Evolutionary conservation across 2,113 vertebrate species (phyloP).

Genomic region (Podarcis raffonei): DNA sequence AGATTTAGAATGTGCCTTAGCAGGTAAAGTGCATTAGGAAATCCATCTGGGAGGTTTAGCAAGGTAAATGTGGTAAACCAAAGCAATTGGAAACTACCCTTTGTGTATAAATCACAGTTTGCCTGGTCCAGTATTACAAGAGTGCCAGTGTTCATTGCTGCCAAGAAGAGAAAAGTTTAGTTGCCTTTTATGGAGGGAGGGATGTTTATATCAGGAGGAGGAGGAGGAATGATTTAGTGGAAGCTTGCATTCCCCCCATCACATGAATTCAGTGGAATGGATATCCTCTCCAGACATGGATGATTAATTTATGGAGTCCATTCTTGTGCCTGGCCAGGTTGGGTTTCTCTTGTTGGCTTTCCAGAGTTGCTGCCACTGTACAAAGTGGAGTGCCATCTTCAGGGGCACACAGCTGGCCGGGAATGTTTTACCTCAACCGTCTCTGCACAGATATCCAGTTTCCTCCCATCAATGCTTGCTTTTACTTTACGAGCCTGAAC

Average conservation of each 20-base stretch:
- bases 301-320: not conserved
- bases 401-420: not conserved
- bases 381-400: not conserved
- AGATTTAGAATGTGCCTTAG: constrained; percentile 26
- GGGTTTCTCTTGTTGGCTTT: not conserved
- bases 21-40: constrained; percentile 39
- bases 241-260: constrained; percentile 9
- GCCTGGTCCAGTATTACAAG: not conserved
- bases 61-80: not conserved
- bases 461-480: not conserved
- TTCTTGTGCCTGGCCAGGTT: not conserved
- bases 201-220: not conserved
- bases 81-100: not conserved
- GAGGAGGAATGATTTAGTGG: constrained; percentile 11
- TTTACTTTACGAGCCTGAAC: not conserved
- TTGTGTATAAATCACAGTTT: constrained; percentile 17
- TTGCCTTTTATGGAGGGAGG: not conserved
- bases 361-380: not conserved
- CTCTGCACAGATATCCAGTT: not conserved
- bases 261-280: not conserved
- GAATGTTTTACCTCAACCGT: not conserved
- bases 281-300: not conserved
- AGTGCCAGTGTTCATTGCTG: not conserved
- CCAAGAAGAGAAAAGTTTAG: not conserved
- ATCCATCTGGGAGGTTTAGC: constrained; percentile 22